Evolutionary conservation across 2,797 vertebrate species (phyloP).

Genomic region (Clarias pachynema): DNA sequence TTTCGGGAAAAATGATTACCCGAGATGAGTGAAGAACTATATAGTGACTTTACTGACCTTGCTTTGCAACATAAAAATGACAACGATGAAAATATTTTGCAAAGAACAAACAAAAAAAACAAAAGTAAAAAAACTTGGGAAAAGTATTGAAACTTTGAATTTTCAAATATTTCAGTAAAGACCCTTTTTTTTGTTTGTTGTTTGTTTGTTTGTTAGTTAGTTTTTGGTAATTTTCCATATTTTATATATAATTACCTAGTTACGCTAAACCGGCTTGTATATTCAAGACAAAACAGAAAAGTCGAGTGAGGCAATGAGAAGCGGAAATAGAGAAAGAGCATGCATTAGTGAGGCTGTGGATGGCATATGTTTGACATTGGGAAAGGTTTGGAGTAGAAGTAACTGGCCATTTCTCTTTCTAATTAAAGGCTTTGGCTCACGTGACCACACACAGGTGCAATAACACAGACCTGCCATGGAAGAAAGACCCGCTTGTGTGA

Average conservation of each 20-base stretch:
- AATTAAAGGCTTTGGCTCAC: slow-evolving; percentile 58
- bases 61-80: too few relatives aligned
- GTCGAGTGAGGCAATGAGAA: slow-evolving; percentile 27
- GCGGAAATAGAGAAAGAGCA: background rate
- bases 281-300: background rate
- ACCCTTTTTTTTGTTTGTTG: too few relatives aligned
- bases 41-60: too few relatives aligned
- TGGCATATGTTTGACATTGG: slow-evolving; percentile 52
- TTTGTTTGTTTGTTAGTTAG: too few relatives aligned
- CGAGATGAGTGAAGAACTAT: too few relatives aligned
- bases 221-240: background rate
- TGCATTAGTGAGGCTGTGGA: slow-evolving; percentile 9
- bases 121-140: too few relatives aligned
- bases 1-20: too few relatives aligned
- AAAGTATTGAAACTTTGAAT: too few relatives aligned
- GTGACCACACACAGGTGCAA: slow-evolving; percentile 75
- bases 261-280: background rate
- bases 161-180: background rate
- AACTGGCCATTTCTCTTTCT: slow-evolving; percentile 53
- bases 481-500: slow-evolving; percentile 77
- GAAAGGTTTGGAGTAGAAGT: slow-evolving; percentile 47
- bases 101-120: too few relatives aligned
- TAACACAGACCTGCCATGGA: slow-evolving; percentile 73
- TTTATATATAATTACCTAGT: background rate
- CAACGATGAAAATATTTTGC: too few relatives aligned